Base-by-base conservation (phyloP, 2,797 vertebrate genomes). In the Harpagifer antarcticus region DNA sequence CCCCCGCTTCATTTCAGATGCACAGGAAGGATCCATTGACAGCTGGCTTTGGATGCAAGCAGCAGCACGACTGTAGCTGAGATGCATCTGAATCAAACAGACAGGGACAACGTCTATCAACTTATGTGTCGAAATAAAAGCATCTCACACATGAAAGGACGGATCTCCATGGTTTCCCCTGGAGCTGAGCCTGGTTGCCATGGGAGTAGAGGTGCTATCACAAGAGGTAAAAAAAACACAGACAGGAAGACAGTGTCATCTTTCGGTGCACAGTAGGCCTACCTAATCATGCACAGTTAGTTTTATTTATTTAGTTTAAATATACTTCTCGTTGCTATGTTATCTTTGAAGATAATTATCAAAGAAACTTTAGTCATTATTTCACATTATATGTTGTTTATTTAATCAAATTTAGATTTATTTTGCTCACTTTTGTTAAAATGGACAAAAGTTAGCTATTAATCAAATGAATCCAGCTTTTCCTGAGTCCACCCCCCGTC, bases 111-210 rank as follows among this genome's bases (percentile, higher is more conserved):
- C 83, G 79, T 76, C 70, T 71, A 74, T 87, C 89, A 83, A 90
- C 81, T 79, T 81, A 85, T 82, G 89, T 88, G 91, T 90, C 40
- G 57, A 90, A 91, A 93, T 93, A 92, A 95, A 94, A 94, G 93
- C 91, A 88, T 88, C 88, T 86, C 85, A 65, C 83, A 93, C 91
- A 94, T 94, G 90, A 95, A 95, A 95, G 93, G 89, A 89, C 85
- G 84, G 73, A 93, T 95, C 93, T 93, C 93, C 89, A 94, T 93
- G 94, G 88, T 93, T 91, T 93, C 92, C 85, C 86, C 82, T 84
- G 77, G 88, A 88, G 86, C 90, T 72, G 90, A 82, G 87, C 82
- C 76, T 74, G 20, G 94, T 95, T 95, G 92, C 93, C 93, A 95
- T 95, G 94, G 94, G 88, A 92, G 81, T 83, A 78, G 71, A 80